Conservation (phyloP, 2,888 invertebrate species). For the Eutolmus rufibarbis region DNA sequence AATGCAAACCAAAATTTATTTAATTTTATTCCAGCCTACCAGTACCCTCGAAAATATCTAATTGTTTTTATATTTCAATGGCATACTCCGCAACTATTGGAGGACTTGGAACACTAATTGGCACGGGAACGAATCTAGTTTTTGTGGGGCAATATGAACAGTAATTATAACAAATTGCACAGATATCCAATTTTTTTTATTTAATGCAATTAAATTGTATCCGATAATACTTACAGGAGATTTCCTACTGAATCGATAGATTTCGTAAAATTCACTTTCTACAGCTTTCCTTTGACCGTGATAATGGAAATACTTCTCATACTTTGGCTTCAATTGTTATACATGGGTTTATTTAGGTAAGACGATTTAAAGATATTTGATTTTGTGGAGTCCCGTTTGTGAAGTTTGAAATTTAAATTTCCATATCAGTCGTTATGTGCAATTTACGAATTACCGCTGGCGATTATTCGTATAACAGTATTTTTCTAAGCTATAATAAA, state of each 20-base stretch:
- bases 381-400: not conserved
- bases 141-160: slow-evolving; percentile 77
- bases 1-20: not conserved
- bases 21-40: slow-evolving; percentile 22
- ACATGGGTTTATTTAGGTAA: slow-evolving; percentile 56
- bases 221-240: slow-evolving; percentile 53
- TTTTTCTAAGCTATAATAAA: too few species aligned
- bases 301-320: slow-evolving; percentile 49
- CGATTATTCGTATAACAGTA: too few species aligned
- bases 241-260: slow-evolving; percentile 53
- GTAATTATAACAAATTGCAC: slow-evolving; percentile 54
- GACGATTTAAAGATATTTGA: not conserved
- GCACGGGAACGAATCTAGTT: slow-evolving; percentile 80
- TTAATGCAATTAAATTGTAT: not conserved
- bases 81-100: slow-evolving; percentile 79
- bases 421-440: too few species aligned
- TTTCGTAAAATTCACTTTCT: slow-evolving; percentile 54
- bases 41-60: slow-evolving; percentile 72
- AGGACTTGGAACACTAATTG: slow-evolving; percentile 78
- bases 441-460: too few species aligned
- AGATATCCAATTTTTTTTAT: not conserved
- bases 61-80: slow-evolving; percentile 77
- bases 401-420: too few species aligned
- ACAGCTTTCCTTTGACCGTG: slow-evolving; percentile 51
- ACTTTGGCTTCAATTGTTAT: slow-evolving; percentile 52